Evolutionary conservation across 2,888 invertebrate genomes (phyloP).

Genomic region (Eutolmus rufibarbis): DNA sequence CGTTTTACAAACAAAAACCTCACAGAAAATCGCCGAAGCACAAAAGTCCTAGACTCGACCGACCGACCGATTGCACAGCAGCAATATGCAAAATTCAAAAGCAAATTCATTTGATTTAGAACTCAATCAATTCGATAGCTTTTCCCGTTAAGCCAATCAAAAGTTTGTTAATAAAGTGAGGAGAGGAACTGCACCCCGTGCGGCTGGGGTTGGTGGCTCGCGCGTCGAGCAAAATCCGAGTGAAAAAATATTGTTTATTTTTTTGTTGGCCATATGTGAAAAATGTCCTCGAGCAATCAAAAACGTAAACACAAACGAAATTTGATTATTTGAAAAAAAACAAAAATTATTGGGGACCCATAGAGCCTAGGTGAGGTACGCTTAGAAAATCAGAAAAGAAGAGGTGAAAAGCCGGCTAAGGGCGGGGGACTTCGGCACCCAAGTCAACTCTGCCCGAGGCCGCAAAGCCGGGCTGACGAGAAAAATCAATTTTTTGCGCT

Average conservation of each 20-base stretch:
- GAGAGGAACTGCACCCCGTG: neutral
- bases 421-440: slow-evolving; percentile 5
- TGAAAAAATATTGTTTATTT: neutral
- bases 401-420: neutral
- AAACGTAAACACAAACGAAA: slow-evolving; percentile 26
- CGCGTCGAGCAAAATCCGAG: too few relatives aligned
- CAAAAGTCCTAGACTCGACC: neutral
- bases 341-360: neutral
- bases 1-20: neutral
- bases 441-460: slow-evolving; percentile 18
- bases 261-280: neutral
- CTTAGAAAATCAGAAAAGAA: neutral
- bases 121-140: slow-evolving; percentile 18
- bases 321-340: neutral
- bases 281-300: slow-evolving; percentile 36
- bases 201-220: neutral
- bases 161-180: slow-evolving; percentile 14
- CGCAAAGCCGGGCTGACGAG: neutral
- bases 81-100: neutral
- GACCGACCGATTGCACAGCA: neutral
- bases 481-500: neutral
- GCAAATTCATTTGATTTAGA: slow-evolving; percentile 12
- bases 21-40: neutral
- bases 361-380: neutral
- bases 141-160: slow-evolving; percentile 25